Evolutionary conservation across 1,140 invertebrate genomes (phyloP), one percentile per base, ranked within the genome.

Genomic region (Neoseiulus cucumeris): DNA sequence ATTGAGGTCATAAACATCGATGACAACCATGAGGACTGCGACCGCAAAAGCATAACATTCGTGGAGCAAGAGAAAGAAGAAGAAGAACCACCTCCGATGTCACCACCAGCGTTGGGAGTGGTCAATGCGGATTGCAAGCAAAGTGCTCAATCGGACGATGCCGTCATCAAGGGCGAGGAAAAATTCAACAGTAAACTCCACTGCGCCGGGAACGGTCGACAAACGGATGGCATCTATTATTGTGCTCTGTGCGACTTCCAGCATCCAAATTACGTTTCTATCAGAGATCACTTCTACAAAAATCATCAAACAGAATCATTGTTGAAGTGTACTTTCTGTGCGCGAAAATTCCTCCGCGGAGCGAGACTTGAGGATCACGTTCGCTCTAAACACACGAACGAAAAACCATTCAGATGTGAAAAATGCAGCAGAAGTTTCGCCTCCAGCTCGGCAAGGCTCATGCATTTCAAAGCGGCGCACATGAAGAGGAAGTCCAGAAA

Each of bases 181-280:
- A 59, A 25, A 25, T 59, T 59, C 51, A 59, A 59, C 22, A 59
- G 51, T 25, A 59, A 59, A 25, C 2, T 59, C 9, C 51, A 59
- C 33, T 59, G 51, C 22, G 51, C 33, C 4, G 51, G 51, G 1
- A 33, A 33, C 12, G 51, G 51, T 20, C 25, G 33, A 12, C 51
- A 59, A 9, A 25, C 22, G 14, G 51, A 59, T 25, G 51, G 51
- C 22, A 20, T 59, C 9, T 59, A 59, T 33, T 59, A 59, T 59
- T 59, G 51, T 25, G 14, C 51, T 25, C 51, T 59, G 25, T 59
- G 51, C 22, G 51, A 59, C 22, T 59, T 29, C 22, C 51, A 59
- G 51, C 14, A 59, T 33, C 17, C 14, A 17, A 25, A 29, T 25
- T 59, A 59, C 22, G 33, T 33, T 4, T 18, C 51, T 2, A 59